These are phyloP conservation scores for Ceyx erithaca DNA, from an alignment of 2,797 vertebrate species.

Conservation along the genomic window DNA sequence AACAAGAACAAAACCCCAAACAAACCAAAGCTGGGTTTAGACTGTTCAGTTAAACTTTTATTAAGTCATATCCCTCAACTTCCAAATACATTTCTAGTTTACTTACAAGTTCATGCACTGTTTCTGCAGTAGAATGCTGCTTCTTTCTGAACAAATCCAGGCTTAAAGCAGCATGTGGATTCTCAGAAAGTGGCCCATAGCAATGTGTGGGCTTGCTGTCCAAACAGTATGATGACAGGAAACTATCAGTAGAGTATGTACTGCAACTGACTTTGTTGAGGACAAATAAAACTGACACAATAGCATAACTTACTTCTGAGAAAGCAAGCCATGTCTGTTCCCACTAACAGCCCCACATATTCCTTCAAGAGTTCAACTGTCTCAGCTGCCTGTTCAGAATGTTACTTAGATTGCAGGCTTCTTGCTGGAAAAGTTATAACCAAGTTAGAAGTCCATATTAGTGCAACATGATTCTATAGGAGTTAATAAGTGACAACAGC, in stretches of 20 bases:
- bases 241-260: background rate
- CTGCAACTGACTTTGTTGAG: background rate
- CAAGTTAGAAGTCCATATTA: background rate
- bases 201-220: background rate
- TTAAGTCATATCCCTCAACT: background rate
- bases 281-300: background rate
- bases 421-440: background rate
- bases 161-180: background rate
- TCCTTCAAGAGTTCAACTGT: background rate
- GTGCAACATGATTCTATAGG: background rate
- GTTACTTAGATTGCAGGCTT: background rate
- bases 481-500: background rate
- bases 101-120: background rate
- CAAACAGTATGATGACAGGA: background rate
- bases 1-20: background rate
- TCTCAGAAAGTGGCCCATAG: background rate
- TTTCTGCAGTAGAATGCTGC: background rate
- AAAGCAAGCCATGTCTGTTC: background rate
- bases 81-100: background rate
- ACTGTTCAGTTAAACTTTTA: background rate
- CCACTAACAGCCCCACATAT: background rate
- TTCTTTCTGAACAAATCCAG: background rate
- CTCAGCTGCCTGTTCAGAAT: background rate
- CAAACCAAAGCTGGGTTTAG: background rate
- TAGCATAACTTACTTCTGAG: background rate